A percentile compares a stretch with the other conserved stretches of the same genome.
Conservation (phyloP, 2,888 invertebrate genomes). For the Prosapia bicincta region DNA sequence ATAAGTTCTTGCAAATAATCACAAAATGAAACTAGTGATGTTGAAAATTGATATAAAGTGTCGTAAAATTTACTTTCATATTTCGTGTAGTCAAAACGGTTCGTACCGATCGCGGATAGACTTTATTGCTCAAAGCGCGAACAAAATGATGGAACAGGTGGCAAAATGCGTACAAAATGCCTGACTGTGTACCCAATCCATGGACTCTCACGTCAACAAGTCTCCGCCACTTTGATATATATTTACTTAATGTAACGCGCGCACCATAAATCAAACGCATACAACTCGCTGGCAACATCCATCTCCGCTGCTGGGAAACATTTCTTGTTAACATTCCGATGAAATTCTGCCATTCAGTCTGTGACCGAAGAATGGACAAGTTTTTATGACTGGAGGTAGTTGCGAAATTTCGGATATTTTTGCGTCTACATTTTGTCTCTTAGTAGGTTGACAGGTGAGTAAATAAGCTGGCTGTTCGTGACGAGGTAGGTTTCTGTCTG, state of each 20-base stretch:
- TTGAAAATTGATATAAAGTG: no score
- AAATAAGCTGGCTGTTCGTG: no score
- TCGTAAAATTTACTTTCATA: no score
- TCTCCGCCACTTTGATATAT: neutral
- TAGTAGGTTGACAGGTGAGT: no score
- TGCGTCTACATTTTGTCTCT: no score
- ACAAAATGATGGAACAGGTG: neutral
- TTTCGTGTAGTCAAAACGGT: no score
- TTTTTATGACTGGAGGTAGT: no score
- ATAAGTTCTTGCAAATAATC: no score
- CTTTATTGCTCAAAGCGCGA: neutral
- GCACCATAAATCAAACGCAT: neutral
- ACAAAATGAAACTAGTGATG: no score
- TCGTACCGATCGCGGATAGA: no score
- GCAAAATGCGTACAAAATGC: neutral
- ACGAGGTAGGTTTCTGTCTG: no score
- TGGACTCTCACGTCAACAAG: neutral
- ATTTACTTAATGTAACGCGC: neutral
- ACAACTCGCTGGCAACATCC: neutral
- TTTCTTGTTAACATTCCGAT: neutral
- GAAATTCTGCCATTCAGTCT: neutral
- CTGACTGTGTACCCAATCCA: neutral
- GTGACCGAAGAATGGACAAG: neutral
- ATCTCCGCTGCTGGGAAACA: neutral
- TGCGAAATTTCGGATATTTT: no score